Conservation (phyloP, 2,797 vertebrate species). For the Muscicapa striata region DNA sequence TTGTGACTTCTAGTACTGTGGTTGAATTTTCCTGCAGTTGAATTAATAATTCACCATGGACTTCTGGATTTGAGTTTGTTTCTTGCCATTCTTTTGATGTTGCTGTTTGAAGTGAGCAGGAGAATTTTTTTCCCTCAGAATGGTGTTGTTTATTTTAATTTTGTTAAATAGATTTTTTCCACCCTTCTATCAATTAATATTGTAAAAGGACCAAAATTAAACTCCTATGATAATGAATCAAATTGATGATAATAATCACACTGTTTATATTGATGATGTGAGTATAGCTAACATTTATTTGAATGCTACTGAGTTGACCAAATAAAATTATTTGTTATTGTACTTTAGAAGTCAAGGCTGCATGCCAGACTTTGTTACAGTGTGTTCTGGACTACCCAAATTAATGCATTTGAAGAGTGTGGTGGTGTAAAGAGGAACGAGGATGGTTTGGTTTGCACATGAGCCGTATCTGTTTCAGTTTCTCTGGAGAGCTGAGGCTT, state of each 20-base stretch:
- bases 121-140: background rate
- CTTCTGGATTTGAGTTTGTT: background rate
- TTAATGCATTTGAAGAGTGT: background rate
- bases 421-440: background rate
- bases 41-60: background rate
- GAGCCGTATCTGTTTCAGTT: background rate
- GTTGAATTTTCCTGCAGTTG: background rate
- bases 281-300: background rate
- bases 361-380: background rate
- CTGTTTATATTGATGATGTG: background rate
- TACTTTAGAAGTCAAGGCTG: background rate
- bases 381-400: background rate
- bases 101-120: background rate
- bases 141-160: background rate
- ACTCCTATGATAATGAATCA: background rate
- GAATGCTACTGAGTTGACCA: background rate
- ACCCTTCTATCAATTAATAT: background rate
- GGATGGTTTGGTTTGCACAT: background rate
- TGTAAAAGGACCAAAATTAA: background rate
- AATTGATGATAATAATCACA: background rate
- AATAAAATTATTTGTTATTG: background rate
- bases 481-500: background rate
- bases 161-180: background rate
- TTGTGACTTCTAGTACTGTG: background rate
- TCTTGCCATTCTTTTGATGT: background rate